These are phyloP conservation scores for Dromaius novaehollandiae DNA, from an alignment of 2,113 vertebrate genomes.

Conservation along the genomic window DNA sequence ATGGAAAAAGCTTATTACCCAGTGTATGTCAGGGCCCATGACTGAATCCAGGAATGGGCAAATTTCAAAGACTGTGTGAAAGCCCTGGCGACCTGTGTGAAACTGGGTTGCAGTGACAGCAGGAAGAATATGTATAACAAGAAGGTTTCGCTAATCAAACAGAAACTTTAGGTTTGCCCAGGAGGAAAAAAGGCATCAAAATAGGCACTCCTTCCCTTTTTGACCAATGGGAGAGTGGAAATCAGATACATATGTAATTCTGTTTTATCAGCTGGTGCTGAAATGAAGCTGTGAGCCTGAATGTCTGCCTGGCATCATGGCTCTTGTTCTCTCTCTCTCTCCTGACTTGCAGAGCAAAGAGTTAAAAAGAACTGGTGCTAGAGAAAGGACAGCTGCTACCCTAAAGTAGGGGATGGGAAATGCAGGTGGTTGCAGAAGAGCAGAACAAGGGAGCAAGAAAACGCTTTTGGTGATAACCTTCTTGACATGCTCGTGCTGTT, in stretches of 20 bases:
- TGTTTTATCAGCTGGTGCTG: neutral
- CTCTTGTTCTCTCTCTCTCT: neutral
- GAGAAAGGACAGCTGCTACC: neutral
- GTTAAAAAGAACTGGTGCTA: neutral
- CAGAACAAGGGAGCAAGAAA: neutral
- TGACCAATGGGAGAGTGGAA: neutral
- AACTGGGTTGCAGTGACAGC: neutral
- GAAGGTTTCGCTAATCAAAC: neutral
- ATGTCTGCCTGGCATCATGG: neutral
- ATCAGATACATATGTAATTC: neutral
- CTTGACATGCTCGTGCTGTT: neutral
- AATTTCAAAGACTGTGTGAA: neutral
- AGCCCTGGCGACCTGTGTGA: neutral
- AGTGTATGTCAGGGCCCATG: neutral
- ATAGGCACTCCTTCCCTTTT: neutral
- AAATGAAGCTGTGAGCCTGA: neutral
- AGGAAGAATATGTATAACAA: neutral
- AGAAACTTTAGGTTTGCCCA: neutral
- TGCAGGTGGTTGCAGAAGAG: neutral
- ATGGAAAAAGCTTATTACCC: neutral
- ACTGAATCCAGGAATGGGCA: neutral
- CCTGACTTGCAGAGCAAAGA: neutral
- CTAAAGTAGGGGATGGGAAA: neutral
- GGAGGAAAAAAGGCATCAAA: neutral
- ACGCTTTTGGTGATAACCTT: neutral